A percentile compares a stretch with the other conserved stretches of the same genome.
Conservation (phyloP, 2,797 vertebrate species). For the Sebastes taczanowskii region DNA sequence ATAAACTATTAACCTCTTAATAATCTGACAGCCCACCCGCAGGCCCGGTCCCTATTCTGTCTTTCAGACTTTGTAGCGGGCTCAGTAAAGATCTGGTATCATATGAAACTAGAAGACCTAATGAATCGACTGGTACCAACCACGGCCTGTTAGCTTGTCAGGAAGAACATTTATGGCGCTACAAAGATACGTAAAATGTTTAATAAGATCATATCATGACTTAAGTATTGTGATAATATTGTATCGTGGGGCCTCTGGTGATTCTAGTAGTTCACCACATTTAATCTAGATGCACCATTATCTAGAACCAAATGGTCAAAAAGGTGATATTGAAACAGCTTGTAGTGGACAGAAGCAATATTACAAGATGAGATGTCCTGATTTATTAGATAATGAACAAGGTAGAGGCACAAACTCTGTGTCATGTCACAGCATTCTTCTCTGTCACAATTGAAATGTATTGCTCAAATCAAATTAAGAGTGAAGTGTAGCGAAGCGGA, state of each 20-base stretch:
- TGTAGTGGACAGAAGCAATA: not conserved
- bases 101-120: no score
- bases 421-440: not conserved
- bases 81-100: no score
- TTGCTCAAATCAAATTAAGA: not conserved
- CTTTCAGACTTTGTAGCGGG: accelerated
- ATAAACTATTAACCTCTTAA: no score
- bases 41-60: accelerated
- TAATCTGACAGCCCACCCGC: no score
- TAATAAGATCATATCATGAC: no score
- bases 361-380: not conserved
- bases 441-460: not conserved
- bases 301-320: not conserved
- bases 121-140: no score
- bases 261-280: no score
- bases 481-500: not conserved
- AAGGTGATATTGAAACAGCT: not conserved
- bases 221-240: no score
- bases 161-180: no score
- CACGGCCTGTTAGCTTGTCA: no score
- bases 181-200: no score
- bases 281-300: not conserved
- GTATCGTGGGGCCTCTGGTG: no score
- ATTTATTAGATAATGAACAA: not conserved
- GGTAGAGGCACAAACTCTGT: not conserved